Base-by-base conservation (phyloP, 2,113 vertebrate genomes). In the Indri indri region DNA sequence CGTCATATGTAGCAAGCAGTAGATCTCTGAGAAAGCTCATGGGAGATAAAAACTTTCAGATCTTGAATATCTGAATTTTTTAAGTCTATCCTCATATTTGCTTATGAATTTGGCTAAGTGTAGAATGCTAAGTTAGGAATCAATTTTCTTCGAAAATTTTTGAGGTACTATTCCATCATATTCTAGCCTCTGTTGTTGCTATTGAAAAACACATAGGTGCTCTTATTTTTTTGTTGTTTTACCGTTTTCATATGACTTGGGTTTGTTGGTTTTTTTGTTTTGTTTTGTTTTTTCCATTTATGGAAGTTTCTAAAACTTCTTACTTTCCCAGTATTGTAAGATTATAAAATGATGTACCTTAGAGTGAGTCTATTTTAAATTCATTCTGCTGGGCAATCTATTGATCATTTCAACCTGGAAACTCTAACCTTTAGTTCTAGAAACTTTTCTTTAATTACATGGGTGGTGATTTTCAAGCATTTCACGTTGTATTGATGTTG, bases 91-190 rank as follows among this genome's bases (percentile, higher is more conserved):
- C 7, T 88, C 59, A 70, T n/a, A 57, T 88, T 76, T 83, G 34
- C 20, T 81, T 92, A 50, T 76, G 47, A 83, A 88, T 88, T 88
- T 74, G 45, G 47, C n/a, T 17, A 47, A 92, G 1, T 37, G 7
- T 61, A 92, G 59, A 92, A 92, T 59, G 76, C 76, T 68, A 88
- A 17, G 4, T 76, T 94, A 61, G 27, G 7, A 92, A 74, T 77
- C n/a, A 47, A n/a, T 92, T 95, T 89, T 89, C 70, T 27, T 77
- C 61, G 77, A 70, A 89, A 83, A 17, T 57, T 83, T 87, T 9
- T 52, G 23, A 81, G 32, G n/a, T 50, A 25, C 27, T 42, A 1
- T 61, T 90, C 32, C 54, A n/a, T 54, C 45, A 57, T 65, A 89
- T 94, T 74, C 77, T 45, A 45, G 66, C 14, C 30, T 88, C 27